These are phyloP conservation scores for Gallinago paraguaiae DNA, from an alignment of 2,113 vertebrate species.

Conservation along the genomic window DNA sequence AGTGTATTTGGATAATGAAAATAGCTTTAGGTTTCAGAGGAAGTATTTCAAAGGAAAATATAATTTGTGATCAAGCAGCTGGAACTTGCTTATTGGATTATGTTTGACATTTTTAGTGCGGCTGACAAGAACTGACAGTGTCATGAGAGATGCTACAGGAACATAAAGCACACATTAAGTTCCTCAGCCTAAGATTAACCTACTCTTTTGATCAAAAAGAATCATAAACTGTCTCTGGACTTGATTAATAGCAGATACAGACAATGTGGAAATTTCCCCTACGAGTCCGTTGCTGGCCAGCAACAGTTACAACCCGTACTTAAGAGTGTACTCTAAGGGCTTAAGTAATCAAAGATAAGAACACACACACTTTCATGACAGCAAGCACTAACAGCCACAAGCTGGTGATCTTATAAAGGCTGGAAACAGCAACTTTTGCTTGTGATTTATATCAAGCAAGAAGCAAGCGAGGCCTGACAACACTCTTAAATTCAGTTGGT, in stretches of 20 bases:
- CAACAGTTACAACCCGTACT: background rate
- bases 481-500: background rate
- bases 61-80: slow-evolving; percentile 20
- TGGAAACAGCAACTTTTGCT: background rate
- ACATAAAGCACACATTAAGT: background rate
- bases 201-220: background rate
- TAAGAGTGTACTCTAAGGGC: background rate
- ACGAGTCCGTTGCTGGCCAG: background rate
- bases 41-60: background rate
- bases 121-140: background rate
- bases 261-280: background rate
- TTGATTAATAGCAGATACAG: background rate
- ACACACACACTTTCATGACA: background rate
- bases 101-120: slow-evolving; percentile 1
- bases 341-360: background rate
- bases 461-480: background rate
- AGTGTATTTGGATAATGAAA: background rate
- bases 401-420: background rate
- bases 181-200: background rate
- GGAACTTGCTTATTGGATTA: slow-evolving; percentile 22
- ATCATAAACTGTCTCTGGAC: background rate
- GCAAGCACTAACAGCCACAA: background rate
- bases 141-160: background rate
- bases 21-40: background rate
- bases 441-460: background rate